Base-by-base conservation (phyloP, 92 coral and sea anemone genomes). In the Desmophyllum pertusum region DNA sequence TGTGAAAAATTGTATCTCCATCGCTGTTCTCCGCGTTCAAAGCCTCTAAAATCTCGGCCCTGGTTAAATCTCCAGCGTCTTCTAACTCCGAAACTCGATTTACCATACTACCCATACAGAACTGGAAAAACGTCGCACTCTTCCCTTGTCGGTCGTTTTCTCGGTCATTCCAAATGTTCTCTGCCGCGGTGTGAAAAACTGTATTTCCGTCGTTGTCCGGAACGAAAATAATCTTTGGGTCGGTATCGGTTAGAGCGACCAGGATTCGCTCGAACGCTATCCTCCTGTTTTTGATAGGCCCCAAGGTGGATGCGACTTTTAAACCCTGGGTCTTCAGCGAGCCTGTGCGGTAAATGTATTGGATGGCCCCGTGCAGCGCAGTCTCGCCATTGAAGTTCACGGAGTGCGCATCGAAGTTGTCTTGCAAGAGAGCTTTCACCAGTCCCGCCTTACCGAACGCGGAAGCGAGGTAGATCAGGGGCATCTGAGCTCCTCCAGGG, bases 161-260 rank as follows among this genome's bases (percentile, higher is more conserved):
- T 25, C 68, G 84, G 51, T 80, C 84, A 37, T 80, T 80, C 84
- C 84, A 80, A 45, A 71, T 70, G 21, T 88, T 80, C 6, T 88
- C 85, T 18, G 92, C 89, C 31, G 31, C 86, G 5, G 75, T 82
- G 48, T 88, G 92, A 25, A 88, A 79, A 29, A 55, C 89, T 15
- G 92, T 88, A 46, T 88, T 76, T 29, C 78, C 80, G 31, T 85
- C 78, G 50, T 79, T 85, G 74, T 85, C 89, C 39, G 73, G 88
- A 1, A 79, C 48, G 31, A 83, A 83, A 14, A 85, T 40, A 3
- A 85, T 85, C 70, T 52, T 63, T 29, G 92, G 92, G 50, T 51
- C 76, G 25, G 48, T 68, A 4, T 73, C 86, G 5, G 87, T 74
- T 1, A 85, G 74, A 38, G 87, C 48, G 33, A 29, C 71, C 23